phyloP scores from a whole-genome alignment of 2,888 invertebrate genomes.

The Morinoia aosen region DNA sequence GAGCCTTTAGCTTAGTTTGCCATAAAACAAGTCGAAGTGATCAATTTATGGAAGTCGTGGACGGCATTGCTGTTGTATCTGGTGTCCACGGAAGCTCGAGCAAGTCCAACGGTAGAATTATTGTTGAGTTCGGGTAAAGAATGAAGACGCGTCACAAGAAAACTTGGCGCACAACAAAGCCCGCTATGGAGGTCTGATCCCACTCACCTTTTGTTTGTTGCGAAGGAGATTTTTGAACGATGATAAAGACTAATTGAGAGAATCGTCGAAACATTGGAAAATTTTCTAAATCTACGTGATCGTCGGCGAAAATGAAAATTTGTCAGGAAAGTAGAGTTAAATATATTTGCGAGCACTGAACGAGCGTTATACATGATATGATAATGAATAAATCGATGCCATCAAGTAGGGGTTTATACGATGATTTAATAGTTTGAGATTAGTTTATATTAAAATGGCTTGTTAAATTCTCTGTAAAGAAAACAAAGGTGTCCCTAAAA shows the following conservation, averaged over 20 bases:
- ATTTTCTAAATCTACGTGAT: too few relatives aligned
- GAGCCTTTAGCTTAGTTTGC: conserved; percentile 13
- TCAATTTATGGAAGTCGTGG: conserved; percentile 36
- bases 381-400: too few relatives aligned
- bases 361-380: too few relatives aligned
- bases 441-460: too few relatives aligned
- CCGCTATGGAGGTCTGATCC: not conserved
- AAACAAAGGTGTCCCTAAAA: too few relatives aligned
- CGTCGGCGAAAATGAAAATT: too few relatives aligned
- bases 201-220: not conserved
- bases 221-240: not conserved
- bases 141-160: not conserved
- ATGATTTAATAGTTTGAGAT: too few relatives aligned
- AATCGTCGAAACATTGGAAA: too few relatives aligned
- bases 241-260: not conserved
- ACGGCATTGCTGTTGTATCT: conserved; percentile 22
- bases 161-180: not conserved
- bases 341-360: too few relatives aligned
- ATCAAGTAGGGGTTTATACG: too few relatives aligned
- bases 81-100: conserved; percentile 21
- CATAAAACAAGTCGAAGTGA: conserved; percentile 32
- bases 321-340: too few relatives aligned
- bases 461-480: too few relatives aligned
- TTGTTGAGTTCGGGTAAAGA: not conserved
- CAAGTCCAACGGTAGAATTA: conserved; percentile 18